Percentiles rank a stretch among this genome's conserved stretches.
These are phyloP conservation scores for Zoanthus solanderi DNA, from an alignment of 92 coral and sea anemone genomes.

Conservation along the genomic window DNA sequence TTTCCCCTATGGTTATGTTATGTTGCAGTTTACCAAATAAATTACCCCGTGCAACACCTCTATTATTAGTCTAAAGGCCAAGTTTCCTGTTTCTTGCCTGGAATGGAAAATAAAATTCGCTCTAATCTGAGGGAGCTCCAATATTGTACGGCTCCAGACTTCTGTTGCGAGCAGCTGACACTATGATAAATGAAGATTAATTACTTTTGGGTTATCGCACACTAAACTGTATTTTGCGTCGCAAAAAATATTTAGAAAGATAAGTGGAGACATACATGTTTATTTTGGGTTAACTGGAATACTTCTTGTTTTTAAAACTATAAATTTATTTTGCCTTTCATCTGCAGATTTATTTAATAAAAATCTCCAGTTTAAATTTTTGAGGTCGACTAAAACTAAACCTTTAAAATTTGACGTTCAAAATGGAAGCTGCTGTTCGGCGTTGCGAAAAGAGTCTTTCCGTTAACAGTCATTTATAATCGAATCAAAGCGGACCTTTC, in stretches of 20 bases:
- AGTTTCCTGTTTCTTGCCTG: no score
- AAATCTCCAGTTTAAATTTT: neutral
- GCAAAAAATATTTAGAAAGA: neutral
- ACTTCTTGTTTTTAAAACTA: neutral
- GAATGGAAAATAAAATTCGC: no score
- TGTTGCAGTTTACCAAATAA: no score
- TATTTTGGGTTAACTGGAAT: neutral
- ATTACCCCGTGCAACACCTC: no score
- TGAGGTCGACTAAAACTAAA: neutral
- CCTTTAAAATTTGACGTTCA: no score
- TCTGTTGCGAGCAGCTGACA: slow-evolving; percentile 35
- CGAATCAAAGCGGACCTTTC: slow-evolving; percentile 20
- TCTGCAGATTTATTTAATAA: no score
- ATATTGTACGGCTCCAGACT: neutral
- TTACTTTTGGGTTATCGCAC: slow-evolving; percentile 14
- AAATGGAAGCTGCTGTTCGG: neutral
- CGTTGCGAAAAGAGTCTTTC: neutral
- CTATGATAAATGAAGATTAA: slow-evolving; percentile 37
- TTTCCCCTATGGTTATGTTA: no score
- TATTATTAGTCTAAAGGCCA: no score
- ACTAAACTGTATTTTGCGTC: neutral
- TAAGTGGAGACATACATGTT: neutral
- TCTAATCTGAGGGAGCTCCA: no score
- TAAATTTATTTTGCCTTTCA: no score
- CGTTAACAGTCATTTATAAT: neutral